Percentiles rank a stretch among this genome's conserved stretches.
Conservation (phyloP, 1,140 invertebrate genomes). For the Microplitis mediator region DNA sequence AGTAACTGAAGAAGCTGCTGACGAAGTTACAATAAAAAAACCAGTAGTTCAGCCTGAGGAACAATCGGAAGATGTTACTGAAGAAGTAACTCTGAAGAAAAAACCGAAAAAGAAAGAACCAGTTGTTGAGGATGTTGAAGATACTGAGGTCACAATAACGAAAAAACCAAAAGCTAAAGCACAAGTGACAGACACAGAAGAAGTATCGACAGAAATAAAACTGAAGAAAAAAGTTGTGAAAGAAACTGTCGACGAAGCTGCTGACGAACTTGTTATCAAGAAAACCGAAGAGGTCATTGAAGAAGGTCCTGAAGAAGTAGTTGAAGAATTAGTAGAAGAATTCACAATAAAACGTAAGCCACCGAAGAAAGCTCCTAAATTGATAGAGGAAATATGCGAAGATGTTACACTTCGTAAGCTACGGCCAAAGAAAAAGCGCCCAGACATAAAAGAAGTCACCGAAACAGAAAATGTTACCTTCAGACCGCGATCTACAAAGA, state of each 20-base stretch:
- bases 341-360: constrained; percentile 64
- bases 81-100: constrained; percentile 49
- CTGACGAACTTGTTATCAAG: constrained; percentile 31
- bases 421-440: constrained; percentile 68
- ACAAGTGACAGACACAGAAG: constrained; percentile 57
- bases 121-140: constrained; percentile 53
- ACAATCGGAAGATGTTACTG: constrained; percentile 33
- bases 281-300: constrained; percentile 28
- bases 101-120: constrained; percentile 49
- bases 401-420: constrained; percentile 76
- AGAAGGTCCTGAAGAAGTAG: constrained; percentile 33
- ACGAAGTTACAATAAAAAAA: constrained; percentile 50
- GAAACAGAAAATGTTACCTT: constrained; percentile 78
- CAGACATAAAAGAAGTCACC: constrained; percentile 71
- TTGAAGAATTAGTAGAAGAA: constrained; percentile 40
- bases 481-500: constrained; percentile 72
- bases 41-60: constrained; percentile 41
- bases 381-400: constrained; percentile 72
- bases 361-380: constrained; percentile 57
- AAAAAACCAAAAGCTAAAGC: constrained; percentile 45
- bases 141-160: constrained; percentile 58
- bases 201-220: constrained; percentile 28
- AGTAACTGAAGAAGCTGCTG: constrained; percentile 56
- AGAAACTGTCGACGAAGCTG: constrained; percentile 37
- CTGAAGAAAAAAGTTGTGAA: constrained; percentile 40